A percentile compares a stretch with the other conserved stretches of the same genome.
Evolutionary conservation across 2,888 invertebrate genomes (phyloP).

Genomic region (Meandrusa payeni): DNA sequence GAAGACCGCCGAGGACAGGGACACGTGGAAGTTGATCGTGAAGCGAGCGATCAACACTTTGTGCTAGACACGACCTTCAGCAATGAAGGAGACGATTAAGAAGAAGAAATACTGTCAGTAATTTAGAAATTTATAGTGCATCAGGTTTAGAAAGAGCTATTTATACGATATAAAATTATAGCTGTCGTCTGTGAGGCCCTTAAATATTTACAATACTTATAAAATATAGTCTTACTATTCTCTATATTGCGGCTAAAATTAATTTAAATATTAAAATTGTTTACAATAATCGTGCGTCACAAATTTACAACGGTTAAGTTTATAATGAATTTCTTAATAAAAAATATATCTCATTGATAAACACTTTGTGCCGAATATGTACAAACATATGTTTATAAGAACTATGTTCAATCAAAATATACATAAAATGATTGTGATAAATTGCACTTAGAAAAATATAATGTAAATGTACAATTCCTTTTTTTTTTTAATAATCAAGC

Average conservation of each 20-base stretch:
- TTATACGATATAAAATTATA: too few relatives aligned
- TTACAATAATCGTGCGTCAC: constrained; percentile 19
- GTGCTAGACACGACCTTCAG: too few relatives aligned
- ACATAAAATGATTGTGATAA: constrained; percentile 41
- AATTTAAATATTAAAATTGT: constrained; percentile 31
- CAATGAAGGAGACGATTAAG: too few relatives aligned
- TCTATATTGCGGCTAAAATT: constrained; percentile 41
- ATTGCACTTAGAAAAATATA: constrained; percentile 32
- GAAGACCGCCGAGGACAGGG: too few relatives aligned
- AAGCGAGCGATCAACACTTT: too few relatives aligned
- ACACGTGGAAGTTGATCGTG: too few relatives aligned
- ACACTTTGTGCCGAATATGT: constrained; percentile 34
- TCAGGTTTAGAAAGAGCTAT: too few relatives aligned
- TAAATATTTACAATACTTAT: constrained; percentile 48
- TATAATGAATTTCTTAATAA: neutral
- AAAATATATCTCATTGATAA: constrained; percentile 4
- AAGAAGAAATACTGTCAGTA: too few relatives aligned
- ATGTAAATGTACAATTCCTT: constrained; percentile 7
- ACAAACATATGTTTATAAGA: constrained; percentile 40
- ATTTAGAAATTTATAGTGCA: too few relatives aligned
- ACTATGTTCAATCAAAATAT: constrained; percentile 72
- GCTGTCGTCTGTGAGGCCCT: too few relatives aligned
- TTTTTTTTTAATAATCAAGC: constrained; percentile 7
- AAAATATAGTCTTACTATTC: constrained; percentile 26
- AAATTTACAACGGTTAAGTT: constrained; percentile 14